Conservation (phyloP, 2,888 invertebrate species). For the Acleris cristana region DNA sequence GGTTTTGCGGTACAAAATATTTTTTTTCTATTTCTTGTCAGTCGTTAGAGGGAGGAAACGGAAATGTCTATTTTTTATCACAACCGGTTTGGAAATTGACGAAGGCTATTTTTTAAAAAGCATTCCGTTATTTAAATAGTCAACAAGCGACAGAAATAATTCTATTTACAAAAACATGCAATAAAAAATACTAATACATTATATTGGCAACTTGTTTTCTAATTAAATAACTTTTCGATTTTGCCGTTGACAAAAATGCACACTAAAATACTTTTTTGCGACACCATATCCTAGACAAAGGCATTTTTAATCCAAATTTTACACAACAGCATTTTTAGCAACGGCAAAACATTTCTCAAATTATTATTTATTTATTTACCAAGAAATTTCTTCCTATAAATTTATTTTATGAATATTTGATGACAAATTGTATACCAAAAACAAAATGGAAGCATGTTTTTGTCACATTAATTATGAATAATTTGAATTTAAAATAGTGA, state of each 20-base stretch:
- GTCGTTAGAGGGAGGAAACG: conserved; percentile 56
- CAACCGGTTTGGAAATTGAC: conserved; percentile 66
- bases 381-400: background rate
- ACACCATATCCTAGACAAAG: too few relatives aligned
- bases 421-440: conserved; percentile 17
- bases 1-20: conserved; percentile 75
- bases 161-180: conserved; percentile 25
- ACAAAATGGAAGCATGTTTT: conserved; percentile 32
- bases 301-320: background rate
- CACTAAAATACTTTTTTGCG: too few relatives aligned
- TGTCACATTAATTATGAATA: conserved; percentile 35
- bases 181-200: conserved; percentile 21
- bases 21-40: conserved; percentile 67
- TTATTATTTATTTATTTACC: background rate
- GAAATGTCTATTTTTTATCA: conserved; percentile 55
- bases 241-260: conserved; percentile 10
- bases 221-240: conserved; percentile 23
- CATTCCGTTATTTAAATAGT: conserved; percentile 24
- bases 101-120: conserved; percentile 39
- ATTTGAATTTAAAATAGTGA: conserved; percentile 74
- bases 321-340: background rate
- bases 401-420: background rate
- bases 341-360: background rate
- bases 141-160: conserved; percentile 22
- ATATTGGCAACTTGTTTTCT: conserved; percentile 32